Base-by-base conservation (phyloP, 2,113 vertebrate species). In the Mastomys natalensis region DNA sequence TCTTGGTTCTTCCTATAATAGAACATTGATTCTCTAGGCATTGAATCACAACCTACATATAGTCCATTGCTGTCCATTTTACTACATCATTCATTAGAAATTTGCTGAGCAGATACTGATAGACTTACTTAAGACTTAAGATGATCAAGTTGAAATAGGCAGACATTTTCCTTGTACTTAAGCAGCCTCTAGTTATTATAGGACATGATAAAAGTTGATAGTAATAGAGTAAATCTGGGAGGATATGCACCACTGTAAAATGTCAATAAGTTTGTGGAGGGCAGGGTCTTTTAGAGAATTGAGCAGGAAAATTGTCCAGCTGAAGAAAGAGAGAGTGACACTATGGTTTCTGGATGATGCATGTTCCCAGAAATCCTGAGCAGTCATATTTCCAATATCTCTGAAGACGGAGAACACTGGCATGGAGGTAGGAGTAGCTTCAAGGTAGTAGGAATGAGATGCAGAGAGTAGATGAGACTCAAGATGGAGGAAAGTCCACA, bases 381-480 rank as follows among this genome's bases (percentile, higher is more conserved):
- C 34, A 74, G 6, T 13, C 17, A 0, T 31, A 8, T 21, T 53
- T 21, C 48, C 77, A 70, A 12, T 60, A 40, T 43, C 66, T 85
- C 72, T 81, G 92, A n/a, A 9, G 16, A 15, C 7, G 1, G 3
- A 34, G 16, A 7, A 8, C 6, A 53, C 29, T 17, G 64, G 81
- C 9, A 62, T 53, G 40, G 40, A 31, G 6, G 3, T 1, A 19
- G 90, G 3, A 11, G 22, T 26, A 19, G 15, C 34, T 0, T 3
- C 3, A 29, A 1, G 7, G 34, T 8, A 78, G 48, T 10, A 2
- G 24, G 34, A 37, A 73, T 3, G 7, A 11, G 7, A 51, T 7
- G 0, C 0, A 29, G 2, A 2, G 2, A 2, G 2, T 16, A 58
- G 24, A 73, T 2, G 19, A 55, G 15, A 40, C 29, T 29, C 8